These are phyloP conservation scores for Drosophila mercatorum DNA, from an alignment of 2,888 invertebrate species.

Conservation along the genomic window DNA sequence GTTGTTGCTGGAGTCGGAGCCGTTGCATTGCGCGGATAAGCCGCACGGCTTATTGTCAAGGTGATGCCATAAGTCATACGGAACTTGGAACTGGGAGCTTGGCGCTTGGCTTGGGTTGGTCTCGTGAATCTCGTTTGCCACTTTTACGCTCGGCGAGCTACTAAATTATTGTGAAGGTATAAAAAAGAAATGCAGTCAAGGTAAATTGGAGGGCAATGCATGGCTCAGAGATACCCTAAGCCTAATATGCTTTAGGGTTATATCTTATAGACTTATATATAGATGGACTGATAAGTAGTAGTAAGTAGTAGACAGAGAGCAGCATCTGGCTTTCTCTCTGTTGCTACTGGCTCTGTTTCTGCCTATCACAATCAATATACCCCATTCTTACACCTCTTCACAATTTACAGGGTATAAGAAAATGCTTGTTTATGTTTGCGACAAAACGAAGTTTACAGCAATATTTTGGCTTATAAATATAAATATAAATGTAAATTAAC, in stretches of 20 bases:
- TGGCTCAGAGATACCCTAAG: not conserved
- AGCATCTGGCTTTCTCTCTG: not conserved
- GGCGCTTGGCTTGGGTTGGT: not conserved
- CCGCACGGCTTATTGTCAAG: conserved; percentile 78
- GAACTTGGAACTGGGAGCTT: conserved; percentile 1
- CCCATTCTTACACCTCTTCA: not conserved
- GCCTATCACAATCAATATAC: not conserved
- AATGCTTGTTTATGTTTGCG: conserved; percentile 60
- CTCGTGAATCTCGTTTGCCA: conserved; percentile 23
- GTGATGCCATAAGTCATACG: conserved; percentile 75
- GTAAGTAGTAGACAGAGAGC: too few relatives aligned
- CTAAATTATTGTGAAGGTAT: conserved; percentile 66
- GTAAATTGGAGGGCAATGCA: not conserved
- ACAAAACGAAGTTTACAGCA: conserved; percentile 2
- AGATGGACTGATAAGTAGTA: too few relatives aligned
- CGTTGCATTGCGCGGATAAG: conserved; percentile 51
- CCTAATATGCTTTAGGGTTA: too few relatives aligned
- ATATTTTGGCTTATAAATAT: conserved; percentile 32
- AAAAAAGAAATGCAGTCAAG: not conserved
- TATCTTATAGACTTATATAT: too few relatives aligned
- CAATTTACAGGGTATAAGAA: conserved; percentile 1
- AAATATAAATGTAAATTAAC: conserved; percentile 53
- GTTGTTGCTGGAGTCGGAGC: not conserved
- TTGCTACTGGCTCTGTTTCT: not conserved
- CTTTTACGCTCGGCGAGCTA: conserved; percentile 33